A percentile compares a stretch with the other conserved stretches of the same genome.
Evolutionary conservation across 2,113 vertebrate species (phyloP).

Genomic region (Silurus asotus): DNA sequence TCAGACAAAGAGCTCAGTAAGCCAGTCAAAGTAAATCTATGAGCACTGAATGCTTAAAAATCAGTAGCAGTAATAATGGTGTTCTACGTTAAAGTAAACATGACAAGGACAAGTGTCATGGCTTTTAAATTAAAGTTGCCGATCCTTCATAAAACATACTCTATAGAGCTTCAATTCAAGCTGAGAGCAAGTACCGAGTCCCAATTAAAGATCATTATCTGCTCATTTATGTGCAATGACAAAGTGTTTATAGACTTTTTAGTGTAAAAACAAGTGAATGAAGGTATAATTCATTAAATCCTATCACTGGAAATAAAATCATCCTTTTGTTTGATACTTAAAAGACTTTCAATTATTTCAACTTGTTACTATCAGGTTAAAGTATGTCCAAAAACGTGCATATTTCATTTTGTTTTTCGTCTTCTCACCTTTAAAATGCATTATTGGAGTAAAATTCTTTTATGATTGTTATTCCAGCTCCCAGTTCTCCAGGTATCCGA

Average conservation of each 20-base stretch:
- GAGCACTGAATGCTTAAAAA: constrained; percentile 51
- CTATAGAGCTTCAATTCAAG: neutral
- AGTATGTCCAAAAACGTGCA: neutral
- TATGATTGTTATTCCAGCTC: constrained; percentile 73
- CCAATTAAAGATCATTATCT: constrained; percentile 16
- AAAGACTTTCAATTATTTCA: neutral
- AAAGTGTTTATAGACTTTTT: constrained; percentile 1
- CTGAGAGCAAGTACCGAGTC: neutral
- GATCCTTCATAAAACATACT: neutral
- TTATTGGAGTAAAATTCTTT: neutral
- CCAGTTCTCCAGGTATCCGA: constrained; percentile 89
- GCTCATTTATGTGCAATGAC: neutral
- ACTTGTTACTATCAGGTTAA: neutral
- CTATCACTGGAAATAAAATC: neutral
- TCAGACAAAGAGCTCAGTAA: constrained; percentile 47
- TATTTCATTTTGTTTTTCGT: neutral
- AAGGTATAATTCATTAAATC: neutral
- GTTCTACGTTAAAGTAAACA: constrained; percentile 49
- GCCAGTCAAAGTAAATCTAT: constrained; percentile 66
- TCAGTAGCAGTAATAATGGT: neutral
- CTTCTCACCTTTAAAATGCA: neutral
- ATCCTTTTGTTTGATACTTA: neutral
- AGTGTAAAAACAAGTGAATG: neutral
- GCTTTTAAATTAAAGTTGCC: constrained; percentile 4
- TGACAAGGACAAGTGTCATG: neutral